phyloP scores from a whole-genome alignment of 2,888 invertebrate species.

The Leucophenga maculata region DNA sequence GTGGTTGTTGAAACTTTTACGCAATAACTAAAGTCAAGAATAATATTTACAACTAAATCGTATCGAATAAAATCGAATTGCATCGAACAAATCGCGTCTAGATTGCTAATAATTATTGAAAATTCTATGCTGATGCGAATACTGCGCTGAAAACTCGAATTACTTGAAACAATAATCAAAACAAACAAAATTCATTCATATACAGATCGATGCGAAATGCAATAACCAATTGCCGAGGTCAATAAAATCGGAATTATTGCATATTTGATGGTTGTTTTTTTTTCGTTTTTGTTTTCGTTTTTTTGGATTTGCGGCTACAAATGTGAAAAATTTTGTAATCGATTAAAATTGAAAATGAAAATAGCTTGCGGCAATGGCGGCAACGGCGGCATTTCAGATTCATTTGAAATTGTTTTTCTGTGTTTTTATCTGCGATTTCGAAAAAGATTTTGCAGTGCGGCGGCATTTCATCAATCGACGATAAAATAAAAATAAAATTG shows the following conservation, averaged over 20 bases:
- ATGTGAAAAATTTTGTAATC: constrained; percentile 42
- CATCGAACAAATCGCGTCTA: no score
- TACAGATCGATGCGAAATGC: constrained; percentile 40
- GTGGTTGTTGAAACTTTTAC: no score
- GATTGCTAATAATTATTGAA: constrained; percentile 32
- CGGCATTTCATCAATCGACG: not conserved
- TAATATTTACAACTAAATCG: no score
- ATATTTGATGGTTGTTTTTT: not conserved
- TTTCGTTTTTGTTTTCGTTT: not conserved
- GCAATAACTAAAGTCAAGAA: no score
- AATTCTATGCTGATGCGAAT: constrained; percentile 38
- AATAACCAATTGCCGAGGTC: no score
- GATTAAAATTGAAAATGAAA: constrained; percentile 44
- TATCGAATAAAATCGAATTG: no score
- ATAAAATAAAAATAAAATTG: no score
- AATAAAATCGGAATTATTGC: constrained; percentile 4
- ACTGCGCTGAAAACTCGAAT: constrained; percentile 53
- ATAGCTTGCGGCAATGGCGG: not conserved
- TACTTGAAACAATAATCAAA: constrained; percentile 51
- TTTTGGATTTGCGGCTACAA: not conserved
- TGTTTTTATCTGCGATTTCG: not conserved
- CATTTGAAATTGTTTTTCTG: not conserved
- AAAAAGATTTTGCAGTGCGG: not conserved
- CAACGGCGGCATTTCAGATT: constrained; percentile 8
- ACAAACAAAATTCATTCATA: constrained; percentile 55